Evolutionary conservation across 2,888 invertebrate genomes (phyloP), one percentile per base, ranked within the genome.

Genomic region (Thera obeliscata): DNA sequence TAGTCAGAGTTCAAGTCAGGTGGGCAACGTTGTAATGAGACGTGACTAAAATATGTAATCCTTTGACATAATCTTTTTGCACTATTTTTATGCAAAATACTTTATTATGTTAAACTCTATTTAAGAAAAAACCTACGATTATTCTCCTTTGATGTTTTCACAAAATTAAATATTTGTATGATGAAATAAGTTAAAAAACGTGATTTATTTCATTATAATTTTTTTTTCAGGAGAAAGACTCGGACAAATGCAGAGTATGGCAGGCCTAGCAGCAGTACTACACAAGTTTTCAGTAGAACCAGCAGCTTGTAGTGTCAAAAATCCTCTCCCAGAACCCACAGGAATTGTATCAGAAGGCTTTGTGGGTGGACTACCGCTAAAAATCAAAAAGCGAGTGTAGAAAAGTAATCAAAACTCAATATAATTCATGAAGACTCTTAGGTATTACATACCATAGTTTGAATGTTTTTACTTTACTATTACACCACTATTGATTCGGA

Each of bases 201-300:
- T 22, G 22, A 22, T 48, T 48, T 48, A n/a, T 11, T 48, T 54
- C 36, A 41, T 5, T 12, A 12, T 41, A 11, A 6, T 1, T 54
- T 35, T 41, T 56, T 57, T 67, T 61, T 22, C 72, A 89, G 89
- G 89, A 8, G 86, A 81, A 68, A 85, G 89, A 0, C 68, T 89
- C 36, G 89, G 87, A 0, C 77, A 80, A 64, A 88, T 89, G 89
- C 89, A 89, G 80, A 89, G 89, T 9, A 68, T 88, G 72, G 88
- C 89, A 2, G 89, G 89, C 0, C 76, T 89, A 66, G 88, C 89
- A 43, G 87, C 89, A 33, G 76, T 89, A 48, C 78, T 89, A 71
- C 72, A 84, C 12, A 78, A 74, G 62, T 87, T 82, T 75, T 75
- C 78, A 3, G 87, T 89, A 67, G 67, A 71, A 41, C 89, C 88